phyloP scores from a whole-genome alignment of 2,113 vertebrate genomes.

The Lasiurus borealis region DNA sequence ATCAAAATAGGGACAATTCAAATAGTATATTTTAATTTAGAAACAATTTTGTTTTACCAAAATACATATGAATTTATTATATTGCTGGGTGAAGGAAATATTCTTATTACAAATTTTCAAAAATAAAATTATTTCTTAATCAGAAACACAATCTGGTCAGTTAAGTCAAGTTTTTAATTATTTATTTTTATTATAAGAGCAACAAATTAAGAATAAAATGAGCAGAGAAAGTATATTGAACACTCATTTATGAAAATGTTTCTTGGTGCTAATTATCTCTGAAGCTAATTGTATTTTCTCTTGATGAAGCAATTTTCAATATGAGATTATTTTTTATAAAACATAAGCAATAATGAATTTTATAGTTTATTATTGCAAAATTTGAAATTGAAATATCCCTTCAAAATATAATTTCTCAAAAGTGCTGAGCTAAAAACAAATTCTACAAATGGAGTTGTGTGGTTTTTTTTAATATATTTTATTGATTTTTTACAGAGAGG shows the following conservation, averaged over 20 bases:
- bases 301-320: not conserved
- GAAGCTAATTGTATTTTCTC: not conserved
- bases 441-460: not conserved
- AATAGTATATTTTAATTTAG: not conserved
- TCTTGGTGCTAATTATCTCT: not conserved
- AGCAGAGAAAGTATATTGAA: not conserved
- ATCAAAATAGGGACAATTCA: not conserved
- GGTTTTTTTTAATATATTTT: too few species aligned
- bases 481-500: too few species aligned
- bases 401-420: not conserved
- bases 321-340: not conserved
- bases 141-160: not conserved
- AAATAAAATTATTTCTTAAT: slow-evolving; percentile 11
- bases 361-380: not conserved
- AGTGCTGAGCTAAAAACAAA: not conserved
- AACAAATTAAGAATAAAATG: not conserved
- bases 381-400: not conserved
- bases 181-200: not conserved
- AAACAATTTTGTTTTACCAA: not conserved
- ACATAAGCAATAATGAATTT: not conserved
- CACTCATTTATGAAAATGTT: not conserved
- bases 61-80: not conserved
- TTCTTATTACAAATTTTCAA: not conserved
- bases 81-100: not conserved
- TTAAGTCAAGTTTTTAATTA: not conserved